Percentiles rank a stretch among this genome's conserved stretches.
These are phyloP conservation scores for Spodoptera picta DNA, from an alignment of 2,888 invertebrate species.

Conservation along the genomic window DNA sequence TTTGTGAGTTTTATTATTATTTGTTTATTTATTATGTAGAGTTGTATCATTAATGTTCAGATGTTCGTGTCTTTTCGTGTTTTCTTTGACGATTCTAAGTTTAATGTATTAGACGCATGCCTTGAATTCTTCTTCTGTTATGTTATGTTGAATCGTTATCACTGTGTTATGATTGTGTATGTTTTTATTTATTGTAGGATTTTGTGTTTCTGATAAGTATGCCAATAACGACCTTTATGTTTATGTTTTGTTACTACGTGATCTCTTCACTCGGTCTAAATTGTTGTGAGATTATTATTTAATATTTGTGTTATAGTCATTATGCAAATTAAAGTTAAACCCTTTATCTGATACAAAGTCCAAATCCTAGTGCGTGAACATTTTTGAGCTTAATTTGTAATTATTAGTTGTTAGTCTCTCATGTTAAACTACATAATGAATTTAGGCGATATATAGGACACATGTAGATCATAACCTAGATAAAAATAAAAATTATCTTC, in stretches of 20 bases:
- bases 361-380: background rate
- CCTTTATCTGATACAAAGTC: conserved; percentile 7
- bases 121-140: conserved; percentile 11
- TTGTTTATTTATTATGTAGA: conserved; percentile 50
- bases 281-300: no score
- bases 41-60: conserved; percentile 19
- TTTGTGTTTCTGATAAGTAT: conserved; percentile 8
- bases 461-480: no score
- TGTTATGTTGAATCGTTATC: conserved; percentile 26
- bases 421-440: no score
- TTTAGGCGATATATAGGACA: no score
- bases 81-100: conserved; percentile 20
- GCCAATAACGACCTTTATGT: conserved; percentile 2
- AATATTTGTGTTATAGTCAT: no score
- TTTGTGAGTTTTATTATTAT: conserved; percentile 56
- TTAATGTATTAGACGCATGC: conserved; percentile 26
- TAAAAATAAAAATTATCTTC: no score
- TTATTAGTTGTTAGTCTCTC: no score
- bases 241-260: conserved; percentile 11
- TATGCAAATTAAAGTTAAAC: no score
- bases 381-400: no score
- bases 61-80: conserved; percentile 24
- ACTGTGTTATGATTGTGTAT: conserved; percentile 32
- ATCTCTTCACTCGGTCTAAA: no score
- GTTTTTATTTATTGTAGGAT: conserved; percentile 38